A percentile compares a stretch with the other conserved stretches of the same genome.
These are phyloP conservation scores for Lordiphosa mommai DNA, from an alignment of 1,140 invertebrate species.

Conservation along the genomic window DNA sequence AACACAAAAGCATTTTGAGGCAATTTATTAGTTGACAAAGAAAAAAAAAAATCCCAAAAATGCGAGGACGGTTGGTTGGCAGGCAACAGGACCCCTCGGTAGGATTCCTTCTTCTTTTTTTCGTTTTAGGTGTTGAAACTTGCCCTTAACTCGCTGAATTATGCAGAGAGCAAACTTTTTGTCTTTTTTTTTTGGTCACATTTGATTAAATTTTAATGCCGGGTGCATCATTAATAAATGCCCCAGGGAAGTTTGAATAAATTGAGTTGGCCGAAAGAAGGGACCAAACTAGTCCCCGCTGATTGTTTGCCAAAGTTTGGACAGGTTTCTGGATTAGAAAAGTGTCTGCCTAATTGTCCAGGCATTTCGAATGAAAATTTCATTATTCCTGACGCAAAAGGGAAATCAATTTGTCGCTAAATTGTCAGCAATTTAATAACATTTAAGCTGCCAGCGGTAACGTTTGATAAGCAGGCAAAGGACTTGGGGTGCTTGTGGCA, in stretches of 20 bases:
- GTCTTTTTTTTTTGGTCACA: constrained; percentile 24
- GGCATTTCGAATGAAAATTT: constrained; percentile 43
- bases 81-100: constrained; percentile 12
- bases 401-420: constrained; percentile 65
- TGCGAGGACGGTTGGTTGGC: constrained; percentile 24
- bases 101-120: constrained; percentile 15
- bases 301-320: constrained; percentile 53
- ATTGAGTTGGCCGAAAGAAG: constrained; percentile 53
- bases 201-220: constrained; percentile 74
- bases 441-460: constrained; percentile 61
- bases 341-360: constrained; percentile 55
- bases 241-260: constrained; percentile 41
- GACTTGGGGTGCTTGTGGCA: constrained; percentile 26
- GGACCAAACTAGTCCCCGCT: constrained; percentile 28
- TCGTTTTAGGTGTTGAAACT: constrained; percentile 61
- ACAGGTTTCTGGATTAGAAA: constrained; percentile 29
- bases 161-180: constrained; percentile 54
- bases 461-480: constrained; percentile 32
- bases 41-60: constrained; percentile 28
- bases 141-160: constrained; percentile 65
- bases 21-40: constrained; percentile 70
- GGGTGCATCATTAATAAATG: constrained; percentile 69
- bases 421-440: constrained; percentile 72
- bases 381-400: constrained; percentile 38
- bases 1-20: constrained; percentile 69